A percentile compares a stretch with the other conserved stretches of the same genome.
Conservation (phyloP, 2,888 invertebrate genomes). For the Lasius platythorax region DNA sequence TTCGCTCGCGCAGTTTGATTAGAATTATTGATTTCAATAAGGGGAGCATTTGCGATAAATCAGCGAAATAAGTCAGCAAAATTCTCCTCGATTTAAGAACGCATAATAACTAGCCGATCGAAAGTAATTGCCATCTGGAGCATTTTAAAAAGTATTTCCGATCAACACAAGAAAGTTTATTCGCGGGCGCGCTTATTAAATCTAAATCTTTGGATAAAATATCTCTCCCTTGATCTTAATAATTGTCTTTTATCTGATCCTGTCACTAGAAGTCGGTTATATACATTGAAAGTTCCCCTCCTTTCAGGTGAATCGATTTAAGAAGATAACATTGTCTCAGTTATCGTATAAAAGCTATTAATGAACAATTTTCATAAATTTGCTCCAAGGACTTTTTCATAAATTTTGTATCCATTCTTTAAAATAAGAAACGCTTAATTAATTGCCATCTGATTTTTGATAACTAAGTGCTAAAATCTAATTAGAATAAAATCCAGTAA, state of each 20-base stretch:
- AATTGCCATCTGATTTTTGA: neutral
- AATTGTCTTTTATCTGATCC: constrained; percentile 19
- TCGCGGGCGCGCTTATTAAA: constrained; percentile 28
- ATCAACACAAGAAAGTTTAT: constrained; percentile 27
- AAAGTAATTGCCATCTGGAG: constrained; percentile 44
- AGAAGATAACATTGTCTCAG: neutral
- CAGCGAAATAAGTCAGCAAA: constrained; percentile 27
- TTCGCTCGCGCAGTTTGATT: constrained; percentile 37
- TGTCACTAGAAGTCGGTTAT: neutral
- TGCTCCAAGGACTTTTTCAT: neutral
- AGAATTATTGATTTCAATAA: constrained; percentile 61
- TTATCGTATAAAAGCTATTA: neutral
- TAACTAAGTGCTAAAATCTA: neutral
- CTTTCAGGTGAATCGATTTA: neutral
- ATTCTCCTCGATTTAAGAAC: constrained; percentile 34
- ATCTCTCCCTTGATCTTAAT: constrained; percentile 30
- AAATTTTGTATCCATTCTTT: neutral
- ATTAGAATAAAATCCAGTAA: neutral
- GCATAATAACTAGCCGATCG: constrained; percentile 53
- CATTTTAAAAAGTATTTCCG: constrained; percentile 23
- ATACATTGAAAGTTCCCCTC: neutral
- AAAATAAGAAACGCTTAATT: neutral
- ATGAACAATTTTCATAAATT: neutral
- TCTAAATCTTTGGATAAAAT: constrained; percentile 23
- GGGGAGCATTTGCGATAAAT: constrained; percentile 32